Conservation (phyloP, 2,797 vertebrate species). For the Takifugu rubripes region DNA sequence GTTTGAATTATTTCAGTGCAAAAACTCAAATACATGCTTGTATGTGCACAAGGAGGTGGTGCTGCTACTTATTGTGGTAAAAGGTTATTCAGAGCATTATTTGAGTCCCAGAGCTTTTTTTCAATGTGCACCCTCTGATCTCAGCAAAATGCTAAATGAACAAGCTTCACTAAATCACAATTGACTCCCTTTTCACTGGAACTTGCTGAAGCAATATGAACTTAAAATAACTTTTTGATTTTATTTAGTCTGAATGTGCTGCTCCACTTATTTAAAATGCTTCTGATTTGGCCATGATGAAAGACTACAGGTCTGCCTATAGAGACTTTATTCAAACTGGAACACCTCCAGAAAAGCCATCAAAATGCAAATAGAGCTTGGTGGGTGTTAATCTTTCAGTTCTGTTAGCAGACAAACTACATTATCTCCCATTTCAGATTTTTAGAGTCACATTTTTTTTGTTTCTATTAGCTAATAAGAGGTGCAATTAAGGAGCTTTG, state of each 20-base stretch:
- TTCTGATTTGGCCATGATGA: slow-evolving; percentile 2
- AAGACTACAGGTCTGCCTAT: slow-evolving; percentile 39
- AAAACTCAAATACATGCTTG: slow-evolving; percentile 13
- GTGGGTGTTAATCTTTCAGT: slow-evolving; percentile 42
- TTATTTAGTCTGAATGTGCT: not conserved
- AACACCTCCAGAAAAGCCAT: slow-evolving; percentile 30
- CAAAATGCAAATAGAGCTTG: slow-evolving; percentile 43
- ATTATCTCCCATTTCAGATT: slow-evolving; percentile 43
- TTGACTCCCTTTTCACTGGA: slow-evolving; percentile 50
- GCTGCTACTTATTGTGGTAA: slow-evolving; percentile 24
- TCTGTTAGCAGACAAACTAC: slow-evolving; percentile 38
- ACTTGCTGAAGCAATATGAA: slow-evolving; percentile 56
- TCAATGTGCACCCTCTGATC: slow-evolving; percentile 45
- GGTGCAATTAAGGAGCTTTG: slow-evolving; percentile 32
- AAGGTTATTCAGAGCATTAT: slow-evolving; percentile 45
- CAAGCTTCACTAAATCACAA: slow-evolving; percentile 72
- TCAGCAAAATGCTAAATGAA: slow-evolving; percentile 71
- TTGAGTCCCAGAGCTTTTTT: slow-evolving; percentile 60
- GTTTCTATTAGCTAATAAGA: slow-evolving; percentile 37
- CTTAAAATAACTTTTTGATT: slow-evolving; percentile 53
- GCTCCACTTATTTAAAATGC: slow-evolving; percentile 51
- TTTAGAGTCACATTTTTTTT: slow-evolving; percentile 10
- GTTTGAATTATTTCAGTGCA: slow-evolving; percentile 10
- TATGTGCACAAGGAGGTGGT: slow-evolving; percentile 3
- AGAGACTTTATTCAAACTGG: slow-evolving; percentile 33